Conservation (phyloP, 2,797 vertebrate genomes). For the Phataginus tetradactyla region DNA sequence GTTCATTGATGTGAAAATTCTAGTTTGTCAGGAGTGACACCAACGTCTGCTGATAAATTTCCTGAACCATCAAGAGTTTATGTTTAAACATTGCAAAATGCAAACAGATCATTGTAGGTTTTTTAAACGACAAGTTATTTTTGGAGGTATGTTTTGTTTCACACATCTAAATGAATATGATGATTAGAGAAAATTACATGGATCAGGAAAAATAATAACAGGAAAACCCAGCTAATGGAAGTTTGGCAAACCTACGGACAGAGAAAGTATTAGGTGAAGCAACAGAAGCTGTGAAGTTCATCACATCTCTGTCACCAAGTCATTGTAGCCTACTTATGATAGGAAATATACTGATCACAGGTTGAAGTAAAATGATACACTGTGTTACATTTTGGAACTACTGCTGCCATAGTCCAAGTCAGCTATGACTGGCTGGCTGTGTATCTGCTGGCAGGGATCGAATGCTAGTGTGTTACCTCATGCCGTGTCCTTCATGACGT, state of each 20-base stretch:
- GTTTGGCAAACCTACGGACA: background rate
- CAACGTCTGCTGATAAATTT: background rate
- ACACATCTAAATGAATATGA: background rate
- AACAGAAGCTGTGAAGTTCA: background rate
- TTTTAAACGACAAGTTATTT: background rate
- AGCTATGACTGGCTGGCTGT: background rate
- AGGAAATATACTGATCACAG: slow-evolving; percentile 26
- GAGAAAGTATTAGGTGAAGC: background rate
- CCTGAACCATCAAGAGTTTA: background rate
- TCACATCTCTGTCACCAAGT: slow-evolving; percentile 12
- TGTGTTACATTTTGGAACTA: slow-evolving; percentile 48
- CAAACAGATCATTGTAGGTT: background rate
- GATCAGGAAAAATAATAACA: background rate
- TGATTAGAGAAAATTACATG: background rate
- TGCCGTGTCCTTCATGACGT: slow-evolving; percentile 65
- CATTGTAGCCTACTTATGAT: background rate
- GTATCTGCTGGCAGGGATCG: slow-evolving; percentile 54
- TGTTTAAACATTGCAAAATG: background rate
- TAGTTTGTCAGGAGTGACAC: background rate
- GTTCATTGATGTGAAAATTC: background rate
- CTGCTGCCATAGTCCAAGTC: slow-evolving; percentile 27
- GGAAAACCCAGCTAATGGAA: background rate
- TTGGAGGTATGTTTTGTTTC: slow-evolving; percentile 5
- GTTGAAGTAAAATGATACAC: slow-evolving; percentile 54
- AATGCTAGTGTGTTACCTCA: background rate